Evolutionary conservation across 1,140 invertebrate genomes (phyloP), one percentile per base, ranked within the genome.

Genomic region (Macrobrachium nipponense): DNA sequence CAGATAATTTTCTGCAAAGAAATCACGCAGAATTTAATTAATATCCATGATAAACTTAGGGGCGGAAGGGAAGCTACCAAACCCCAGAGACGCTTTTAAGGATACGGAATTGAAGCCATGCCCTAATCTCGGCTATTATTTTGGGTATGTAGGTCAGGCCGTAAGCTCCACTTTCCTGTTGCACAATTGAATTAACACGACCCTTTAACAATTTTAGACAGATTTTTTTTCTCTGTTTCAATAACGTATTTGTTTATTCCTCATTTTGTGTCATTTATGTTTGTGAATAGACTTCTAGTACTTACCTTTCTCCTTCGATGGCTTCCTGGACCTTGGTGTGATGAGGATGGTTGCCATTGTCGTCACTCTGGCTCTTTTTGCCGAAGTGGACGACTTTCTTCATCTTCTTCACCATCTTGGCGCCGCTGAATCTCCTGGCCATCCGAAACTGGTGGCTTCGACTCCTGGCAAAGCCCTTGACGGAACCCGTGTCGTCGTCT

Each of bases 341-440:
- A 27, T 86, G 84, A 17, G 44, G n/a, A 11, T 80, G 64, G 5
- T 27, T 23, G 14, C 43, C 82, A 11, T 58, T 20, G 51, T 60
- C 44, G 8, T 70, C 77, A 20, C 17, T 17, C 11, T 12, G 66
- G 10, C 59, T 72, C 77, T 79, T 86, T 5, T 36, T 43, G 83
- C 83, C 83, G 59, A 86, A 80, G 59, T 86, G 84, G 20, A 86
- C 58, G 2, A 27, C 84, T 27, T 86, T 68, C 77, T 70, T 68
- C 66, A 86, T 79, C 68, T 73, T 80, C 77, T 70, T 59, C 27
- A 86, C 36, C 84, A 86, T 86, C 66, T 79, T 79, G 75, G 80
- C 77, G 14, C 84, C 75, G 66, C 77, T 86, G 84, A 80, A 86
- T 66, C 84, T 36, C 51, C 76, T 36, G 11, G 58, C 84, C 12